phyloP scores from a whole-genome alignment of 2,888 invertebrate species.

The Diarsia dahlii region DNA sequence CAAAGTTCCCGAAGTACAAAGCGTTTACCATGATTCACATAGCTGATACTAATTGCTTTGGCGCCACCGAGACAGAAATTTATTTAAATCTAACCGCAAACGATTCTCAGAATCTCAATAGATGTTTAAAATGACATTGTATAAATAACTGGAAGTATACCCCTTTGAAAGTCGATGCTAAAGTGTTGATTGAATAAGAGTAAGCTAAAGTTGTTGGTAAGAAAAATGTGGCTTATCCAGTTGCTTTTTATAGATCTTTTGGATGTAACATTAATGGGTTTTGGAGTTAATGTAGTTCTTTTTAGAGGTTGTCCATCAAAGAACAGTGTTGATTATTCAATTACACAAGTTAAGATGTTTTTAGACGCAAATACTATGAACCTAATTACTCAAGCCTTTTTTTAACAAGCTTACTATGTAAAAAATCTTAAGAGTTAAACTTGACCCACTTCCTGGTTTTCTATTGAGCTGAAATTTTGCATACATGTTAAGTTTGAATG shows the following conservation, averaged over 20 bases:
- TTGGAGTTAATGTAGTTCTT: slow-evolving; percentile 5
- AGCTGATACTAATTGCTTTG: slow-evolving; percentile 75
- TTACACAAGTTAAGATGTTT: background rate
- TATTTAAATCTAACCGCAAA: slow-evolving; percentile 71
- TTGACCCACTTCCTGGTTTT: background rate
- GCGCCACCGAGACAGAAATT: slow-evolving; percentile 73
- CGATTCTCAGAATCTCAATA: slow-evolving; percentile 70
- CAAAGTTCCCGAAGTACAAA: slow-evolving; percentile 61
- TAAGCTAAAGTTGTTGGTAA: slow-evolving; percentile 17
- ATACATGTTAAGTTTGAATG: background rate
- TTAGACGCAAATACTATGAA: background rate
- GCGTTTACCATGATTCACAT: slow-evolving; percentile 63
- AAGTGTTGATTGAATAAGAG: slow-evolving; percentile 55
- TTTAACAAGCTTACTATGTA: background rate
- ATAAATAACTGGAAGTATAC: slow-evolving; percentile 52
- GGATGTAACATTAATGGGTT: slow-evolving; percentile 15
- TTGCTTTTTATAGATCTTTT: slow-evolving; percentile 26
- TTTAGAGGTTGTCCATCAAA: background rate
- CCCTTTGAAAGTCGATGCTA: slow-evolving; percentile 54
- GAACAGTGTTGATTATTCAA: background rate
- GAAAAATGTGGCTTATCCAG: slow-evolving; percentile 11
- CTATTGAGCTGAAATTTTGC: background rate
- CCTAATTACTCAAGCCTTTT: background rate
- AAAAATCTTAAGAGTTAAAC: background rate
- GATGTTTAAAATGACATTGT: slow-evolving; percentile 66